Base-by-base conservation (phyloP, 2,888 invertebrate species). In the Ormyrus thymus region DNA sequence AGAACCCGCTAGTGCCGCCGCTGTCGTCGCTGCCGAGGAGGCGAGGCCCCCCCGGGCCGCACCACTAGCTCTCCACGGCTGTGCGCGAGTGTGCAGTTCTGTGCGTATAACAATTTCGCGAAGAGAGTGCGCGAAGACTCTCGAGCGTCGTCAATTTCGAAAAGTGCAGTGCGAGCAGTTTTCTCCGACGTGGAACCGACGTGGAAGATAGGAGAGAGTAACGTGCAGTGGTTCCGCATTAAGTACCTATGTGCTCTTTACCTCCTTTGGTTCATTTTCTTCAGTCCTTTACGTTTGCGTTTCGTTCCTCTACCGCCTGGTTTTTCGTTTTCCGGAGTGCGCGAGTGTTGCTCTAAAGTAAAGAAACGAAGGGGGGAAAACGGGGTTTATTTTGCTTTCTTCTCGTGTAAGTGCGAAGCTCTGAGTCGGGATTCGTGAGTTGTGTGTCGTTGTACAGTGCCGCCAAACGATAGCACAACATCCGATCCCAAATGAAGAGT, bases 401-500 rank as follows among this genome's bases (percentile, higher is more conserved):
- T 71, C 43, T 13, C 46, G 75, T 76, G 68, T 48, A 61, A 68
- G 75, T 78, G 77, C 71, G 9, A 51, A 66, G 58, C 51, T 62
- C 45, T 61, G 75, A 69, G 51, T 50, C 68, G 69, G 65, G 81
- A 74, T 77, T 45, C 73, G 79, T 70, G 85, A 86, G 89, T 89
- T 90, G 90, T 89, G 89, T 90, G 88, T 90, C 89, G 89, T 89
- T 89, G 88, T 89, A 88, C 89, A 89, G 79, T 79, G 89, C 89
- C 88, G 88, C 88, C 87, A 87, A 87, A 90, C 90, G 90, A 90
- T 89, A 89, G 87, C 90, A 90, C 89, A 90, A 89, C 89, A 90
- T 90, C 89, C 90, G 89, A 93, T 94, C 93, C 94, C 95, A 94
- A 94, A 96, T 96, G 96, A 95, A 95, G 96, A 95, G 95, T 95